Conservation (phyloP, 1,140 invertebrate genomes). For the Hyposmocoma kahamanoa region DNA sequence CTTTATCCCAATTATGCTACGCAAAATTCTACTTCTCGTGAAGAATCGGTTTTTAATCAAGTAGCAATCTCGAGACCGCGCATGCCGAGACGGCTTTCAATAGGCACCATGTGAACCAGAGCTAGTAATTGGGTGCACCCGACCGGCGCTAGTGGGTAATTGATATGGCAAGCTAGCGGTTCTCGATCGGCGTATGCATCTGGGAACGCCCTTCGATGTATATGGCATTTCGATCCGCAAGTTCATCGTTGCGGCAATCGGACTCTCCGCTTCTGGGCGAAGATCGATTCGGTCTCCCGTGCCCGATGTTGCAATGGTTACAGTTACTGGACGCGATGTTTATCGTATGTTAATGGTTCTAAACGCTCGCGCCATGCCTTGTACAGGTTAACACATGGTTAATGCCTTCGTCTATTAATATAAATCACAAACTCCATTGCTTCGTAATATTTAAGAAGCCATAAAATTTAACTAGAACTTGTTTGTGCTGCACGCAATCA, state of each 20-base stretch:
- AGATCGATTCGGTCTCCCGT: conserved; percentile 21
- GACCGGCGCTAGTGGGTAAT: conserved; percentile 63
- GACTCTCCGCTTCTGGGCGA: conserved; percentile 23
- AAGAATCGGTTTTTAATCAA: conserved; percentile 11
- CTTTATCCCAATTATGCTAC: neutral
- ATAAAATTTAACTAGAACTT: too few relatives aligned
- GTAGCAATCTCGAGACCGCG: conserved; percentile 9
- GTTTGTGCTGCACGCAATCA: too few relatives aligned
- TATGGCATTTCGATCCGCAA: conserved; percentile 25
- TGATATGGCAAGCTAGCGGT: conserved; percentile 64
- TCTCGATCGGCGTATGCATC: conserved; percentile 39
- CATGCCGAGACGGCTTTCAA: conserved; percentile 29
- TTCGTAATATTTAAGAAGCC: too few relatives aligned
- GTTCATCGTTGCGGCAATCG: conserved; percentile 25
- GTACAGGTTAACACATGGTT: too few relatives aligned
- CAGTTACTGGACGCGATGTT: conserved; percentile 35
- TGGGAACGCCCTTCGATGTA: conserved; percentile 47
- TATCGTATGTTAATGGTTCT: conserved; percentile 34
- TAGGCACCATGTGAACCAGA: conserved; percentile 63
- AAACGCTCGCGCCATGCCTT: too few relatives aligned
- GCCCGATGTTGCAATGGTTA: conserved; percentile 47
- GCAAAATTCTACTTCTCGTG: conserved; percentile 1
- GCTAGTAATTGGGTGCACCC: conserved; percentile 64
- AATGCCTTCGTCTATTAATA: too few relatives aligned
- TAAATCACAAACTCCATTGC: too few relatives aligned